phyloP scores from a whole-genome alignment of 1,140 invertebrate genomes.

The Calycopis cecrops region DNA sequence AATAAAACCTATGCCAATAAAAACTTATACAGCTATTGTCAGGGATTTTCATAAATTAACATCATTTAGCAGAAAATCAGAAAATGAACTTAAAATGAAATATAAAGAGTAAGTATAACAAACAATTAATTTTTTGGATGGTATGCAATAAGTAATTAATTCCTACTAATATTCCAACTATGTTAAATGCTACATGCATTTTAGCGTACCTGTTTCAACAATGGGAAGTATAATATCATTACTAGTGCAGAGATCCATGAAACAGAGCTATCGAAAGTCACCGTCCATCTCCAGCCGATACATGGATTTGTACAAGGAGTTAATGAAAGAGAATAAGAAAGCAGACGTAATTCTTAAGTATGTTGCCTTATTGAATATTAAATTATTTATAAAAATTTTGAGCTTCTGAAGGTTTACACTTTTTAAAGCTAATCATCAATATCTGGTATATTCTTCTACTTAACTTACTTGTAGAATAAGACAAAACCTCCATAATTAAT shows the following conservation, averaged over 20 bases:
- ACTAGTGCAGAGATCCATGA: slow-evolving; percentile 62
- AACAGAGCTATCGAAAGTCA: slow-evolving; percentile 61
- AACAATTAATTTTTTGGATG: background rate
- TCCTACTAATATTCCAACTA: background rate
- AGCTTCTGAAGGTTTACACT: too few relatives aligned
- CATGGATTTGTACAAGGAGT: slow-evolving; percentile 57
- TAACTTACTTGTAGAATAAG: too few relatives aligned
- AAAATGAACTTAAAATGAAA: slow-evolving; percentile 60
- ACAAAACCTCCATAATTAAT: too few relatives aligned
- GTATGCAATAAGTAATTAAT: background rate
- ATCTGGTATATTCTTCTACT: too few relatives aligned
- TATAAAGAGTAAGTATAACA: slow-evolving; percentile 49
- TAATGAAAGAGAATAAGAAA: slow-evolving; percentile 51
- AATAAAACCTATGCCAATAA: slow-evolving; percentile 53
- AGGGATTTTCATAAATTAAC: slow-evolving; percentile 57
- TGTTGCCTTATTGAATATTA: slow-evolving; percentile 28
- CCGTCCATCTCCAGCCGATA: slow-evolving; percentile 63
- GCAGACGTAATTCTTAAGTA: slow-evolving; percentile 55
- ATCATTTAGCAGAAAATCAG: slow-evolving; percentile 49
- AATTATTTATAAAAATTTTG: too few relatives aligned
- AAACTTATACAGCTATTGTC: slow-evolving; percentile 58
- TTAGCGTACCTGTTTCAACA: slow-evolving; percentile 47
- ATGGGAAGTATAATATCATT: slow-evolving; percentile 59
- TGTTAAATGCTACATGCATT: slow-evolving; percentile 28
- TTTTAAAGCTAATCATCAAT: too few relatives aligned